Conservation (phyloP, 1,140 invertebrate genomes). For the Holotrichia oblita region DNA sequence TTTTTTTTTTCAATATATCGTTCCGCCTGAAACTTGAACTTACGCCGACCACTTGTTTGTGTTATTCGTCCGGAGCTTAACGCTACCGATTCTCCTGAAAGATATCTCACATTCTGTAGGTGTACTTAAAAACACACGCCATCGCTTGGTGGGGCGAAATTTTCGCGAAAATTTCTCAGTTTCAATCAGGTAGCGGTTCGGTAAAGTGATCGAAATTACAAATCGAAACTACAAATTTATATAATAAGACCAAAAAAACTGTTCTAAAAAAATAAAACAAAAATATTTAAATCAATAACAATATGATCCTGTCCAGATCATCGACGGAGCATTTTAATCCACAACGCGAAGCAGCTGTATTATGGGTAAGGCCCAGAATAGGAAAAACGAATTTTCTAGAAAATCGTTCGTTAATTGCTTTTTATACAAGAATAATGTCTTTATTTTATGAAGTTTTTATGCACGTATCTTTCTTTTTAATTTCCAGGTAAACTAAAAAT, state of each 20-base stretch:
- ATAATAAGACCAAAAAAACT: background rate
- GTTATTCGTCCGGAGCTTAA: constrained; percentile 12
- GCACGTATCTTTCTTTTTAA: no score
- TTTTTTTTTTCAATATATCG: background rate
- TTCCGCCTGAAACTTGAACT: constrained; percentile 14
- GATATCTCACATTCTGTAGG: background rate
- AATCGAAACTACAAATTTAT: background rate
- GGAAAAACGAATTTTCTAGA: background rate
- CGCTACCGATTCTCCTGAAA: constrained; percentile 8
- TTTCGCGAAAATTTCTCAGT: constrained; percentile 35
- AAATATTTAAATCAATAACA: background rate
- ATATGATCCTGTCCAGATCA: constrained; percentile 19
- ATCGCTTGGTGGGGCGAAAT: constrained; percentile 16
- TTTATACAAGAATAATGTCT: background rate
- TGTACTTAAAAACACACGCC: constrained; percentile 27
- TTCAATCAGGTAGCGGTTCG: constrained; percentile 6
- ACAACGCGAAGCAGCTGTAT: background rate
- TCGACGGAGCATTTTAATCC: constrained; percentile 7
- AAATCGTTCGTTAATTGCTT: background rate
- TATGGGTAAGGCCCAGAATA: background rate
- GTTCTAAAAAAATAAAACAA: background rate
- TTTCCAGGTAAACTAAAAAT: background rate
- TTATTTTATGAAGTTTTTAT: background rate
- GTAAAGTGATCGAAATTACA: constrained; percentile 1
- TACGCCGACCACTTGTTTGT: constrained; percentile 31